Conservation (phyloP, 2,797 vertebrate species). For the Carapus acus region DNA sequence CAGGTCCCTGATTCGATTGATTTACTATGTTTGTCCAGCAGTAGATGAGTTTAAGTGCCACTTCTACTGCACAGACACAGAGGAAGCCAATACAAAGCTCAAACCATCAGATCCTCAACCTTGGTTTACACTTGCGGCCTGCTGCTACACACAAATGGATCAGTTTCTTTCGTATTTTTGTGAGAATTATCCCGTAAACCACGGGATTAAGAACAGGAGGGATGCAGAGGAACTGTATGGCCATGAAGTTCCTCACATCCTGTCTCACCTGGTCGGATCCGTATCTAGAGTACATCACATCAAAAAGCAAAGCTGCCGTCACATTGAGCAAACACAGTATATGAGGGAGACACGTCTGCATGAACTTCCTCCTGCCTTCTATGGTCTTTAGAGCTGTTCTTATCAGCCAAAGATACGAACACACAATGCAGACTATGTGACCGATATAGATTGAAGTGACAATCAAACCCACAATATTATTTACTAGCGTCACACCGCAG, state of each 20-base stretch:
- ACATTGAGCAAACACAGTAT: constrained; percentile 55
- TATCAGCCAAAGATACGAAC: constrained; percentile 46
- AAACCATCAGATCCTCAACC: no score
- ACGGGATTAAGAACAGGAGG: constrained; percentile 54
- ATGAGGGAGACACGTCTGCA: constrained; percentile 64
- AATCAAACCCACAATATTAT: constrained; percentile 28
- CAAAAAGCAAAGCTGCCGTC: constrained; percentile 49
- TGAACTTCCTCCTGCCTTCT: constrained; percentile 51
- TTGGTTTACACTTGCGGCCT: constrained; percentile 4
- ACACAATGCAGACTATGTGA: constrained; percentile 35
- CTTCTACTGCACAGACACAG: no score
- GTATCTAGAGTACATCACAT: constrained; percentile 39
- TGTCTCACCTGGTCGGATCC: constrained; percentile 31
- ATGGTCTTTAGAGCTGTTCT: constrained; percentile 18
- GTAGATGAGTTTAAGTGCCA: no score
- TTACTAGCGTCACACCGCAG: constrained; percentile 16
- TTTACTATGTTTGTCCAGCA: no score
- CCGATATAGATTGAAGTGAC: constrained; percentile 26
- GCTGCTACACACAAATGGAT: not conserved
- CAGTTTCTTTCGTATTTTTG: constrained; percentile 26
- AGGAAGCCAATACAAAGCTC: no score
- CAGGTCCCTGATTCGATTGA: no score
- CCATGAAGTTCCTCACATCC: constrained; percentile 47
- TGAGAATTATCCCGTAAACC: constrained; percentile 52
- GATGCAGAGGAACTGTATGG: constrained; percentile 39